Conservation (phyloP, 1,140 invertebrate species). For the Chelonus insularis region DNA sequence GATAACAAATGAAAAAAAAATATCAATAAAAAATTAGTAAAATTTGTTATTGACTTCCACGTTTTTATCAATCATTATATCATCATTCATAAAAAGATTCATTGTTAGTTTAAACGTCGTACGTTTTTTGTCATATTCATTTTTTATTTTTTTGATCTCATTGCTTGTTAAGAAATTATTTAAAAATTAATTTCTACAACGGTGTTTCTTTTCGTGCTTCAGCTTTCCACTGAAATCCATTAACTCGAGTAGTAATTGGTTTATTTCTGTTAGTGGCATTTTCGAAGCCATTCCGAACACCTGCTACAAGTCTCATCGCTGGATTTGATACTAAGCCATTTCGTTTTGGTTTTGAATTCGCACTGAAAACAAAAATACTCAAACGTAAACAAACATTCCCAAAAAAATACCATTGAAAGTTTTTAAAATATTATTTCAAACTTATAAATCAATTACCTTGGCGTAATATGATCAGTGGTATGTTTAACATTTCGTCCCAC, state of each 20-base stretch:
- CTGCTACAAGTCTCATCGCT: slow-evolving; percentile 73
- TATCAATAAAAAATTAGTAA: slow-evolving; percentile 43
- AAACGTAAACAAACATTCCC: too few species aligned
- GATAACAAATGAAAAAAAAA: slow-evolving; percentile 54
- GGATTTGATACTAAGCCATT: slow-evolving; percentile 93
- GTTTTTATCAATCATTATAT: slow-evolving; percentile 42
- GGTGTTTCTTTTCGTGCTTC: slow-evolving; percentile 58
- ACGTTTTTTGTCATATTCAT: slow-evolving; percentile 10
- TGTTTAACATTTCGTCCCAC: slow-evolving; percentile 60
- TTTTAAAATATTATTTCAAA: slow-evolving; percentile 11
- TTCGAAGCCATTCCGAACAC: slow-evolving; percentile 73
- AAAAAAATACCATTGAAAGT: too few species aligned
- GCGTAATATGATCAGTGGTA: slow-evolving; percentile 47
- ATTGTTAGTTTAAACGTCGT: slow-evolving; percentile 31
- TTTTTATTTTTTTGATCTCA: slow-evolving; percentile 16
- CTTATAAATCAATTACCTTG: slow-evolving; percentile 43
- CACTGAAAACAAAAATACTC: slow-evolving; percentile 43
- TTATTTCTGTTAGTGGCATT: slow-evolving; percentile 60
- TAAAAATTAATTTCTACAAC: slow-evolving; percentile 50
- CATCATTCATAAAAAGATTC: neutral
- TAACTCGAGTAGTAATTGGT: slow-evolving; percentile 56
- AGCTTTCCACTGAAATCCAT: slow-evolving; percentile 59
- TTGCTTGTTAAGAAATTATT: neutral
- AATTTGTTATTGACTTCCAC: slow-evolving; percentile 60
- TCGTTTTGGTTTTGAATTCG: slow-evolving; percentile 69